Percentiles rank a stretch among this genome's conserved stretches.
phyloP scores from a whole-genome alignment of 2,888 invertebrate species.

The Muscina levida region DNA sequence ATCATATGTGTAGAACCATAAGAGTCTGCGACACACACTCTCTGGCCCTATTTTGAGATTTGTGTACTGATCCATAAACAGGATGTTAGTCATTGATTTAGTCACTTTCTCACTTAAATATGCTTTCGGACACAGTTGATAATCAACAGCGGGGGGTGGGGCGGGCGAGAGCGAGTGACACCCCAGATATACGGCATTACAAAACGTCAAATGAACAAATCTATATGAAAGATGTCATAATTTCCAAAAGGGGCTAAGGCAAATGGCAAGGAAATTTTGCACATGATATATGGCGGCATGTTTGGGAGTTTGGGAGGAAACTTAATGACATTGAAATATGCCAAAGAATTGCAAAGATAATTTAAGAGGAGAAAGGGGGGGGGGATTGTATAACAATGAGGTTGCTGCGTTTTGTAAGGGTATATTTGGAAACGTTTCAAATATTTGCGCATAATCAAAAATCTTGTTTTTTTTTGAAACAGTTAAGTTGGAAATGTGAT shows the following conservation, averaged over 20 bases:
- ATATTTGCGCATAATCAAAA: too few species aligned
- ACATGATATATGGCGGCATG: neutral
- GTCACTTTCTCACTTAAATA: constrained; percentile 61
- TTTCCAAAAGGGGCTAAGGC: neutral
- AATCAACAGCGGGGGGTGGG: neutral
- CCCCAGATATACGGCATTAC: neutral
- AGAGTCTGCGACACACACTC: too few species aligned
- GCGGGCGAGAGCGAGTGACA: too few species aligned
- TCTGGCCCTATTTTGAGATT: constrained; percentile 47
- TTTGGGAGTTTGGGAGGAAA: too few species aligned
- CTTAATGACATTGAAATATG: too few species aligned
- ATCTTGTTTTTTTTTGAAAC: too few species aligned
- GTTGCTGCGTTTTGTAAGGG: too few species aligned
- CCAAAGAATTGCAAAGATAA: too few species aligned
- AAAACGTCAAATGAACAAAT: neutral
- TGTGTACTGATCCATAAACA: constrained; percentile 66
- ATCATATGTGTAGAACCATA: neutral
- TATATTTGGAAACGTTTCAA: too few species aligned
- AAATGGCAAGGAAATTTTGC: neutral
- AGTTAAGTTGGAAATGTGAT: too few species aligned
- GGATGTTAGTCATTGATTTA: constrained; percentile 66
- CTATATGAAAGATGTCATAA: constrained; percentile 1
- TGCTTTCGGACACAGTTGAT: constrained; percentile 37
- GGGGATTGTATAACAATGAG: too few species aligned
- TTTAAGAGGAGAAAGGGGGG: too few species aligned